phyloP scores from a whole-genome alignment of 2,113 vertebrate genomes.

The Nicator chloris region DNA sequence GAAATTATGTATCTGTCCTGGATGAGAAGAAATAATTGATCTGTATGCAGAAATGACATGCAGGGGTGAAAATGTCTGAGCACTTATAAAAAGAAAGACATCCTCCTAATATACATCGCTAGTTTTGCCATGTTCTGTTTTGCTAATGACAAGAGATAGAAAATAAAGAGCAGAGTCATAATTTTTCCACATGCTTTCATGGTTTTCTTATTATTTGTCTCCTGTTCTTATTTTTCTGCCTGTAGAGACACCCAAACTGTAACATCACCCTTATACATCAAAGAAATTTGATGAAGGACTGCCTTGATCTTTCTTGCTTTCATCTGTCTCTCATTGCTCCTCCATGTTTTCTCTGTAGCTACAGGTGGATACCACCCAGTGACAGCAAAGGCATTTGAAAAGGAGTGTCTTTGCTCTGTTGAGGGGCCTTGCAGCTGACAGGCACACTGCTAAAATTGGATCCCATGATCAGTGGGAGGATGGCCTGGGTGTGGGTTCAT shows the following conservation, averaged over 20 bases:
- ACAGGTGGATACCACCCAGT: slow-evolving; percentile 21
- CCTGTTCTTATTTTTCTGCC: slow-evolving; percentile 1
- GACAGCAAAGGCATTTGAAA: slow-evolving; percentile 12
- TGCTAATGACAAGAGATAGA: not conserved
- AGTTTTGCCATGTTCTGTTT: not conserved
- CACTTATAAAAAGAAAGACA: not conserved
- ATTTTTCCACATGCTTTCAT: not conserved
- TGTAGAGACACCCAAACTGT: not conserved
- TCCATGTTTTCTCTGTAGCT: not conserved
- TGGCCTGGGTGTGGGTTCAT: not conserved
- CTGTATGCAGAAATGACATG: not conserved
- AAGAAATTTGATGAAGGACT: slow-evolving; percentile 17
- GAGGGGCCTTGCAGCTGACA: not conserved
- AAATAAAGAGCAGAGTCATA: not conserved
- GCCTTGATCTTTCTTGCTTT: slow-evolving; percentile 42
- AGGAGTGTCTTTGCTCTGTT: not conserved
- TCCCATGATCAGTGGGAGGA: not conserved
- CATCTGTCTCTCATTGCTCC: slow-evolving; percentile 3
- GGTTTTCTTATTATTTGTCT: not conserved
- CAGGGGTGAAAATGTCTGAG: not conserved
- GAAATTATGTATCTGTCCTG: not conserved
- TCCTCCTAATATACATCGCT: not conserved
- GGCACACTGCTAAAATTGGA: not conserved
- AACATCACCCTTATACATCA: slow-evolving; percentile 5
- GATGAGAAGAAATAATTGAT: not conserved